Conservation (phyloP, 2,113 vertebrate species). For the Leiothrix lutea region DNA sequence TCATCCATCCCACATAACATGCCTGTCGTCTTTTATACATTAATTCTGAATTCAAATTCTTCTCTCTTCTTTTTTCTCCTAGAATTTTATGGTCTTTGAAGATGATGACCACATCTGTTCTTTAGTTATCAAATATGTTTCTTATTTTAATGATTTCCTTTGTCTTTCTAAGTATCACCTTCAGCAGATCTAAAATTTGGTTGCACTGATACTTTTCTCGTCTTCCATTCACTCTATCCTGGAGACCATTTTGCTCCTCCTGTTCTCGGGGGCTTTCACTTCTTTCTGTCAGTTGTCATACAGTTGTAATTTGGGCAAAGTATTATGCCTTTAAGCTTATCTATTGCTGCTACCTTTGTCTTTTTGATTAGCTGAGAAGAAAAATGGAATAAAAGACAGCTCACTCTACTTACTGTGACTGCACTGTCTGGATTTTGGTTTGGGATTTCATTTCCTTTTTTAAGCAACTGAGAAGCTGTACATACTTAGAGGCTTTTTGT, state of each 20-base stretch:
- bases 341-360: not conserved
- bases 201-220: not conserved
- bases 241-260: not conserved
- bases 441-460: not conserved
- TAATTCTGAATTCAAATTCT: constrained; percentile 31
- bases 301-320: not conserved
- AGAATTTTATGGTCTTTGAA: constrained; percentile 42
- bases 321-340: not conserved
- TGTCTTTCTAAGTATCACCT: constrained; percentile 35
- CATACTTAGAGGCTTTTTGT: not conserved
- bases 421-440: not conserved
- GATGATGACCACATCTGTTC: constrained; percentile 47
- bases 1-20: not conserved
- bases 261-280: not conserved
- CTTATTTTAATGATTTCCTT: constrained; percentile 59
- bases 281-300: not conserved
- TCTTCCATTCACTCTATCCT: not conserved
- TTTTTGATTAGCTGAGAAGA: not conserved
- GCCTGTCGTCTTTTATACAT: constrained; percentile 11
- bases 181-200: not conserved
- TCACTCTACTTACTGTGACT: not conserved
- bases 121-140: constrained; percentile 55
- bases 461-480: not conserved
- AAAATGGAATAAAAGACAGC: not conserved
- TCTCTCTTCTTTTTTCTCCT: not conserved